Percentiles rank a stretch among this genome's conserved stretches.
Conservation (phyloP, 2,888 invertebrate genomes). For the Linyphia triangularis region DNA sequence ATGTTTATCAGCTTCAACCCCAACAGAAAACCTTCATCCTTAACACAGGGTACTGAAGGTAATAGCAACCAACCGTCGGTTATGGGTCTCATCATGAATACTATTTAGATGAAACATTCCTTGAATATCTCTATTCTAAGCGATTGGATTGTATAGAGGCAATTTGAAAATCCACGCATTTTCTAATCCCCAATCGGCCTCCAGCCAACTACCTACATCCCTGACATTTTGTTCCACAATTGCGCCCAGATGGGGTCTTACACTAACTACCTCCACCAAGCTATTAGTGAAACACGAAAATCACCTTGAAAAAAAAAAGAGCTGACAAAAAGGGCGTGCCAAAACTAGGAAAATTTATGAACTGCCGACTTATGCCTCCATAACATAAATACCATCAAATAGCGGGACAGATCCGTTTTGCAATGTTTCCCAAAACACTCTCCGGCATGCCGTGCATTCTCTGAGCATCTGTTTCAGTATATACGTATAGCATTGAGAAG, state of each 20-base stretch:
- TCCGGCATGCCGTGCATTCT: conserved; percentile 29
- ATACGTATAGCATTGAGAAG: conserved; percentile 25
- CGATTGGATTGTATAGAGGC: too few relatives aligned
- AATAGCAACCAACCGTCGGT: too few relatives aligned
- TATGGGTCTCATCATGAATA: too few relatives aligned
- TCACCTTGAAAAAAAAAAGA: conserved; percentile 9
- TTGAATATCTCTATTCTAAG: too few relatives aligned
- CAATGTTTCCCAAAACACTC: conserved; percentile 40
- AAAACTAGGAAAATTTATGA: conserved; percentile 43
- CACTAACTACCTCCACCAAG: conserved; percentile 6
- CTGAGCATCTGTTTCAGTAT: conserved; percentile 42
- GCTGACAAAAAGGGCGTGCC: conserved; percentile 33
- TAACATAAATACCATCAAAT: conserved; percentile 47
- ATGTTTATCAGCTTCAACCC: too few relatives aligned
- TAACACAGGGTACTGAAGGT: too few relatives aligned
- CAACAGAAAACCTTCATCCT: too few relatives aligned
- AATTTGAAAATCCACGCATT: too few relatives aligned
- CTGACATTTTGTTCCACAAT: not conserved
- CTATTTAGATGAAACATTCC: too few relatives aligned
- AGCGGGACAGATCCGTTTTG: conserved; percentile 9
- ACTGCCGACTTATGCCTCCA: conserved; percentile 49
- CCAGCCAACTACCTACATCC: not conserved
- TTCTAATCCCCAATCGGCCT: not conserved
- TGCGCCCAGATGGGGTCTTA: not conserved
- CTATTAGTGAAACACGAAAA: not conserved